Evolutionary conservation across 2,888 invertebrate species (phyloP).

Genomic region (Troides aeacus): DNA sequence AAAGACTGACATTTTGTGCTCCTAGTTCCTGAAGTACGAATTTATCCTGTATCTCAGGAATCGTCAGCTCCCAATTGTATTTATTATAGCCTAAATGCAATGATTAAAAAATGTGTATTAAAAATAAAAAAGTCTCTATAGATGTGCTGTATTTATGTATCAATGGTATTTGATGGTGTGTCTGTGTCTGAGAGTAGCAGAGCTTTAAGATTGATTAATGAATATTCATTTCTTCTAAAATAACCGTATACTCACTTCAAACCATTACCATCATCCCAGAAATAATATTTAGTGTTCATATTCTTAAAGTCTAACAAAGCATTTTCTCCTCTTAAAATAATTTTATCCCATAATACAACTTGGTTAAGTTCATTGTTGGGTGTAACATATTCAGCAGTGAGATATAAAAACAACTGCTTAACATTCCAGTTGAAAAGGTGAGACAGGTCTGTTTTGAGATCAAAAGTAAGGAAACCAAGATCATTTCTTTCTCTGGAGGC

Average conservation of each 20-base stretch:
- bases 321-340: slow-evolving; percentile 95
- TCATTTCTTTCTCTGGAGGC: slow-evolving; percentile 96
- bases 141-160: too few species aligned
- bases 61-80: too few species aligned
- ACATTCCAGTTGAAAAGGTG: slow-evolving; percentile 99
- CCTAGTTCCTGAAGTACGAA: too few species aligned
- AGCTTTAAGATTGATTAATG: too few species aligned
- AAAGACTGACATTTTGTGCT: too few species aligned
- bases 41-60: too few species aligned
- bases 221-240: neutral
- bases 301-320: slow-evolving; percentile 95
- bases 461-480: slow-evolving; percentile 96
- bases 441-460: slow-evolving; percentile 94
- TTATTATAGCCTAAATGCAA: too few species aligned
- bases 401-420: slow-evolving; percentile 97
- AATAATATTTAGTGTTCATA: slow-evolving; percentile 98
- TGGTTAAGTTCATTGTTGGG: slow-evolving; percentile 92
- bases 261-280: slow-evolving; percentile 99
- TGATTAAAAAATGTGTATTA: too few species aligned
- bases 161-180: too few species aligned
- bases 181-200: too few species aligned
- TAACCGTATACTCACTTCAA: slow-evolving; percentile 84
- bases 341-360: slow-evolving; percentile 99
- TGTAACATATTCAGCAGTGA: slow-evolving; percentile 97
- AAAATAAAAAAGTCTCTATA: too few species aligned